These are phyloP conservation scores for Lochmaea capreae DNA, from an alignment of 2,888 invertebrate genomes.

Conservation along the genomic window DNA sequence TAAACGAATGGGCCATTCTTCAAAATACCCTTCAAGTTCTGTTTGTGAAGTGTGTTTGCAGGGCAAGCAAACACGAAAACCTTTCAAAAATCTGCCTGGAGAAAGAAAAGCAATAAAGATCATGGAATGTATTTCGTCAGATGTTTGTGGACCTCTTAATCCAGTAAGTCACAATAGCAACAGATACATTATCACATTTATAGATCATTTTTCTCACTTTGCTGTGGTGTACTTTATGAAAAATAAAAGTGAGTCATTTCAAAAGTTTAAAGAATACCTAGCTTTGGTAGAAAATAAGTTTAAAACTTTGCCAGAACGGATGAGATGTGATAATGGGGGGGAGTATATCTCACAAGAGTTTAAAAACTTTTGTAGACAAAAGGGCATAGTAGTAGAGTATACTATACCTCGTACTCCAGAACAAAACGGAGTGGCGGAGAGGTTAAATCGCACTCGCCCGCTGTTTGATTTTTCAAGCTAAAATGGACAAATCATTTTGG, in stretches of 20 bases:
- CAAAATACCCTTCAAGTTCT: conserved; percentile 35
- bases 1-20: conserved; percentile 51
- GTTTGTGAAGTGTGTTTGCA: conserved; percentile 46
- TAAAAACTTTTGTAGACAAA: too few species aligned
- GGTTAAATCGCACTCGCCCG: too few species aligned
- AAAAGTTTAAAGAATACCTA: background rate
- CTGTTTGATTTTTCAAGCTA: too few species aligned
- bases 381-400: too few species aligned
- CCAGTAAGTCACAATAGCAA: conserved; percentile 53
- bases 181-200: conserved; percentile 56
- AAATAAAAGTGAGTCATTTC: conserved; percentile 36
- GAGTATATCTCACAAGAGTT: too few species aligned
- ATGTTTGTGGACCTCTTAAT: conserved; percentile 56
- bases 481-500: too few species aligned
- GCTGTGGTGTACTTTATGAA: conserved; percentile 52
- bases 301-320: background rate
- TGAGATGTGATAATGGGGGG: too few species aligned
- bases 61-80: background rate
- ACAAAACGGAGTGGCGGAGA: too few species aligned
- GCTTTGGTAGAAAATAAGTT: background rate
- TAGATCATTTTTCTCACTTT: conserved; percentile 59
- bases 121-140: conserved; percentile 20
- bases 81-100: conserved; percentile 1
- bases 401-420: too few species aligned
- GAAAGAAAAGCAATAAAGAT: conserved; percentile 4